A percentile compares a stretch with the other conserved stretches of the same genome.
phyloP scores from a whole-genome alignment of 2,113 vertebrate genomes.

The Oriolus oriolus region DNA sequence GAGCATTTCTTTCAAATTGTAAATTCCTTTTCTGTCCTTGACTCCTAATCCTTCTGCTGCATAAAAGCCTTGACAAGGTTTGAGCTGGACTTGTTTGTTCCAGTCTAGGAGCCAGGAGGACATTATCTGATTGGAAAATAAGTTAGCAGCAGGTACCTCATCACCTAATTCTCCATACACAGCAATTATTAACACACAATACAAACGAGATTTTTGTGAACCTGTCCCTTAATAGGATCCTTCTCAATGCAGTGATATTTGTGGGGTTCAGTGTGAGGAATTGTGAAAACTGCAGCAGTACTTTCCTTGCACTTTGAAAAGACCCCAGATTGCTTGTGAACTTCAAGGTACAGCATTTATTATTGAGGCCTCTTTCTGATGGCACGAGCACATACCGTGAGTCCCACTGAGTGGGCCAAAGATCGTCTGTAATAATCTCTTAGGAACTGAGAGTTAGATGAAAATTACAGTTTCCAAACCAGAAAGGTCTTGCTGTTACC shows the following conservation, averaged over 20 bases:
- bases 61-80: background rate
- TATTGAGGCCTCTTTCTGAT: background rate
- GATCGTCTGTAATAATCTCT: background rate
- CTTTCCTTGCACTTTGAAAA: background rate
- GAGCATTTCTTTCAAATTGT: background rate
- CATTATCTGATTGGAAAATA: background rate
- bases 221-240: background rate
- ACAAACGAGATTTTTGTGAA: background rate
- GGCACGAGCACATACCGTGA: background rate
- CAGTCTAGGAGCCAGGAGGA: background rate
- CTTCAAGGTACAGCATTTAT: background rate
- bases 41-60: background rate
- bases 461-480: slow-evolving; percentile 28
- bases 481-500: slow-evolving; percentile 23
- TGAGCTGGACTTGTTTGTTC: background rate
- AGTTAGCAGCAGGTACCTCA: background rate
- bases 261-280: background rate
- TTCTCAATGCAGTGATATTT: background rate
- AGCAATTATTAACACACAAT: background rate
- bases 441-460: background rate
- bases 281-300: background rate
- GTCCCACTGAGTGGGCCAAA: background rate
- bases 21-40: background rate
- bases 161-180: background rate
- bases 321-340: background rate